Percentiles rank a stretch among this genome's conserved stretches.
These are phyloP conservation scores for Hiodon tergisus DNA, from an alignment of 2,113 vertebrate species.

Conservation along the genomic window DNA sequence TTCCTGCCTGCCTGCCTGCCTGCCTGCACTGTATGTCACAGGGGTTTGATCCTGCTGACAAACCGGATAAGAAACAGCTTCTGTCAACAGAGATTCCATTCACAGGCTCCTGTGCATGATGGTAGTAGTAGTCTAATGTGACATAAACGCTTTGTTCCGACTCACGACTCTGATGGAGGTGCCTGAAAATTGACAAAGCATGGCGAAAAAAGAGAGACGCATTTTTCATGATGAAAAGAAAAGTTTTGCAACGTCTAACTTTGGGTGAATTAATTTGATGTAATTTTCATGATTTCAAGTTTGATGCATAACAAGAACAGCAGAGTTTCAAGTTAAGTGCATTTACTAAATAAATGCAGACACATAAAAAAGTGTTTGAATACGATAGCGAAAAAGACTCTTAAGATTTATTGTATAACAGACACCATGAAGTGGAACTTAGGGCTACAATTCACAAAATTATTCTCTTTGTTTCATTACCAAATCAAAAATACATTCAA, in stretches of 20 bases:
- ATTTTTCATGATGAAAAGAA: background rate
- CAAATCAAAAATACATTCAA: no score
- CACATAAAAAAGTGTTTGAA: no score
- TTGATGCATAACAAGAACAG: background rate
- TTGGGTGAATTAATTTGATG: background rate
- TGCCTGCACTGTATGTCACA: background rate
- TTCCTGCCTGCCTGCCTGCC: background rate
- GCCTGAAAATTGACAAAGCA: background rate
- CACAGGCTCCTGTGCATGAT: background rate
- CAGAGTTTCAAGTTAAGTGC: no score
- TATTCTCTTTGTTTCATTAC: no score
- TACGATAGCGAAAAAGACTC: no score
- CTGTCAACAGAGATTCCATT: background rate
- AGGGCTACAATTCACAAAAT: no score
- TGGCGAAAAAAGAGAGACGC: background rate
- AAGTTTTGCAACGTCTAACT: background rate
- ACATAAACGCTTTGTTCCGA: conserved; percentile 12
- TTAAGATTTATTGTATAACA: no score
- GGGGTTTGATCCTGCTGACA: conserved; percentile 1
- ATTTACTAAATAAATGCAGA: no score
- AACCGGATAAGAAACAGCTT: background rate
- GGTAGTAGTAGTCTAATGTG: conserved; percentile 7
- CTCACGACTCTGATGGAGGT: background rate
- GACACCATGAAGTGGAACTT: no score
- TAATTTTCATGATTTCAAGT: background rate